Percentiles rank a stretch among this genome's conserved stretches.
phyloP scores from a whole-genome alignment of 2,113 vertebrate species.

The Callospermophilus lateralis region DNA sequence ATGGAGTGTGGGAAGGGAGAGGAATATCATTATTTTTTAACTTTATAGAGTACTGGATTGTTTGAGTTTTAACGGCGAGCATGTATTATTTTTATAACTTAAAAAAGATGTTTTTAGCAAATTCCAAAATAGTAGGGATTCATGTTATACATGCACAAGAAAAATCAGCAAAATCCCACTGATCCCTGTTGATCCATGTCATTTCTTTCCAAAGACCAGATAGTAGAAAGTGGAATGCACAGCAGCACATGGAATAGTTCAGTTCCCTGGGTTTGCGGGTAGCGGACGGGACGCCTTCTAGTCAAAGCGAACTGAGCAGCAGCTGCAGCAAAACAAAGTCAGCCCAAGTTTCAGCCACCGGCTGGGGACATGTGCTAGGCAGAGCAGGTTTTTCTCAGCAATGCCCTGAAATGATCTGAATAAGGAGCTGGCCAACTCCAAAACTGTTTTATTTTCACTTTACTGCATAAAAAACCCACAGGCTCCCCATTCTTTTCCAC shows the following conservation, averaged over 20 bases:
- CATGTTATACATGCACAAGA: neutral
- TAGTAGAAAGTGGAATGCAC: neutral
- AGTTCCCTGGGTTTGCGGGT: neutral
- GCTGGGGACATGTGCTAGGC: neutral
- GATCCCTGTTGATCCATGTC: neutral
- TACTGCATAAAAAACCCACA: neutral
- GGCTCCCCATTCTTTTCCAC: neutral
- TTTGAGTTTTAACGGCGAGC: slow-evolving; percentile 20
- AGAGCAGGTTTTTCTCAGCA: slow-evolving; percentile 46
- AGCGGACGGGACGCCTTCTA: neutral
- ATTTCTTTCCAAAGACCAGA: neutral
- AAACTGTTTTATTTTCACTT: slow-evolving; percentile 59
- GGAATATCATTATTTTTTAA: neutral
- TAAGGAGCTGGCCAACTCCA: slow-evolving; percentile 37
- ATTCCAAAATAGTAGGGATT: neutral
- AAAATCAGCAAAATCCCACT: slow-evolving; percentile 4
- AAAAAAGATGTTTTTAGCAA: slow-evolving; percentile 1
- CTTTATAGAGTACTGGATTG: neutral
- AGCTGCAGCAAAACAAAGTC: neutral
- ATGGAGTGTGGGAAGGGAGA: neutral
- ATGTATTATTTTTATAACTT: slow-evolving; percentile 10
- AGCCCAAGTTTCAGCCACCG: neutral
- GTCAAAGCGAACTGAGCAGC: neutral
- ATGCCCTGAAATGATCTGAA: slow-evolving; percentile 25
- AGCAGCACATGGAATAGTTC: neutral